Percentiles rank a stretch among this genome's conserved stretches.
These are phyloP conservation scores for Mythimna loreyi DNA, from an alignment of 2,888 invertebrate species.

Conservation along the genomic window DNA sequence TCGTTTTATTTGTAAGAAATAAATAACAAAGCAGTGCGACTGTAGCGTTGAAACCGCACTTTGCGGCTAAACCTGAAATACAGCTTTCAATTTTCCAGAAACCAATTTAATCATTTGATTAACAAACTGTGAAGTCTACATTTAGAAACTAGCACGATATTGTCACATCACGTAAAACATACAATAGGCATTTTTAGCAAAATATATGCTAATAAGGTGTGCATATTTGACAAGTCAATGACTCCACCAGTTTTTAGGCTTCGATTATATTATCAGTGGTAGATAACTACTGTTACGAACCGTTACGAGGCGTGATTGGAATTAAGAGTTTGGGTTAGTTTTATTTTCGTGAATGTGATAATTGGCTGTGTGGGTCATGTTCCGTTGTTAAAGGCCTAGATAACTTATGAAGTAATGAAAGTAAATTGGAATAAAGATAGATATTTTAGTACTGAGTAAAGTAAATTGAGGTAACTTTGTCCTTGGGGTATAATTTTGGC, in stretches of 20 bases:
- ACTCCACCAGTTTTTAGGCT: slow-evolving; percentile 17
- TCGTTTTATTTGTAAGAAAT: no score
- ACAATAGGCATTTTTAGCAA: slow-evolving; percentile 6
- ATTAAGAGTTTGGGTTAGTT: slow-evolving; percentile 10
- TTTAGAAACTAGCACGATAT: slow-evolving; percentile 1
- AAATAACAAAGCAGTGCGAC: no score
- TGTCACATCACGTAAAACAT: background rate
- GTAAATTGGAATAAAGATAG: background rate
- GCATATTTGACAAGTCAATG: slow-evolving; percentile 47
- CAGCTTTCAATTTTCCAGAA: no score
- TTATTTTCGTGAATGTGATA: slow-evolving; percentile 6
- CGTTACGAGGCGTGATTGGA: slow-evolving; percentile 32
- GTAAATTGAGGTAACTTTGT: no score
- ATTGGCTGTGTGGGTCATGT: background rate
- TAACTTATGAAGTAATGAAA: background rate
- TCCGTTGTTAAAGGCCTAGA: background rate
- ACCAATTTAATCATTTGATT: background rate
- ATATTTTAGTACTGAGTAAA: no score
- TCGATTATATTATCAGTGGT: slow-evolving; percentile 15
- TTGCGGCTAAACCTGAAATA: no score
- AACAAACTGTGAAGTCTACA: slow-evolving; percentile 7
- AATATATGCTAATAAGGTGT: slow-evolving; percentile 19
- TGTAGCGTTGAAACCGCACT: no score
- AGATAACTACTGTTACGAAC: slow-evolving; percentile 33
- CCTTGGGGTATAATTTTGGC: no score